These are phyloP conservation scores for Zaprionus nigranus DNA, from an alignment of 1,140 invertebrate species.

Conservation along the genomic window DNA sequence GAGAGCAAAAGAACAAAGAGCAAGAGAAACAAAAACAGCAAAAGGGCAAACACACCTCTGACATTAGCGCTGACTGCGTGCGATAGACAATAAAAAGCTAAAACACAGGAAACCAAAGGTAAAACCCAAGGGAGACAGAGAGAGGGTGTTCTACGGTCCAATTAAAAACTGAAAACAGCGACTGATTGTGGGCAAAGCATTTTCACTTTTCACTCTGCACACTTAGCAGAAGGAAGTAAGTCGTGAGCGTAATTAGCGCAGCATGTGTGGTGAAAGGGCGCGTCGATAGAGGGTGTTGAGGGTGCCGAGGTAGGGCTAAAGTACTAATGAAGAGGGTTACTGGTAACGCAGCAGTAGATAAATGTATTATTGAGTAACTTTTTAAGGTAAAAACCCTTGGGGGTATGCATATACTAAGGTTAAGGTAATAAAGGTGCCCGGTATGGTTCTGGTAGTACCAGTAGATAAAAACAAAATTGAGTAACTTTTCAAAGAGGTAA, in stretches of 20 bases:
- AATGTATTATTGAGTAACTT: background rate
- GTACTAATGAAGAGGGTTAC: background rate
- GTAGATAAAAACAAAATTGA: no score
- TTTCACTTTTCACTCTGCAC: constrained; percentile 34
- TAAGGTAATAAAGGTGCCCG: background rate
- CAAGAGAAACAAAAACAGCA: background rate
- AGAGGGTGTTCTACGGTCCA: background rate
- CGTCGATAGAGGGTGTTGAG: background rate
- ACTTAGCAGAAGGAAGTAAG: constrained; percentile 34
- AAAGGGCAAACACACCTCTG: constrained; percentile 57
- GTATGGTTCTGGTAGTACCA: constrained; percentile 5
- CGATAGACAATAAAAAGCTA: constrained; percentile 62
- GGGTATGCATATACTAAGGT: background rate
- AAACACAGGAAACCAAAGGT: constrained; percentile 24
- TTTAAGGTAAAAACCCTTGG: background rate
- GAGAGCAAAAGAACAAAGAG: background rate
- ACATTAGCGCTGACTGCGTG: constrained; percentile 70
- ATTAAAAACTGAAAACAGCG: constrained; percentile 17
- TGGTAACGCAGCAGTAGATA: background rate
- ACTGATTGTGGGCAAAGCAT: constrained; percentile 65
- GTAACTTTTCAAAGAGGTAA: no score
- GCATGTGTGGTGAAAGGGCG: background rate
- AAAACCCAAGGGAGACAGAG: background rate
- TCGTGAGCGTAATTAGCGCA: constrained; percentile 8
- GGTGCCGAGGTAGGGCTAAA: background rate